A percentile compares a stretch with the other conserved stretches of the same genome.
Conservation (phyloP, 2,113 vertebrate species). For the Chloropsis cyanopogon region DNA sequence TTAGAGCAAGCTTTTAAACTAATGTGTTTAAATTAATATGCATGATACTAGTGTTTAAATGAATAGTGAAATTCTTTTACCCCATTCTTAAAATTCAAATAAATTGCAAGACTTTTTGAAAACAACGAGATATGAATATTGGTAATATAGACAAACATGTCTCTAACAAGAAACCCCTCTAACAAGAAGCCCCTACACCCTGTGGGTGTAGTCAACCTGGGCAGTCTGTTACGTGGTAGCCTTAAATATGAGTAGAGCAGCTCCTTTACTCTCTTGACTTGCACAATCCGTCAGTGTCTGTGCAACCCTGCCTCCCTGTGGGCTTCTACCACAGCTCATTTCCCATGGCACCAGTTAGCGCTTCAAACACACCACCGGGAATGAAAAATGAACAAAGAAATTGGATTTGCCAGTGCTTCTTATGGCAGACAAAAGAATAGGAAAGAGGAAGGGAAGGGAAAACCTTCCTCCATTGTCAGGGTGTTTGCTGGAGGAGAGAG, state of each 20-base stretch:
- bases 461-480: not conserved
- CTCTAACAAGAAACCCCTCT: not conserved
- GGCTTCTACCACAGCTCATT: constrained; percentile 21
- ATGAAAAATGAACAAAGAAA: constrained; percentile 64
- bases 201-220: not conserved
- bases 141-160: not conserved
- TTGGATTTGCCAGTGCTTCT: constrained; percentile 41
- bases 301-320: not conserved
- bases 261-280: not conserved
- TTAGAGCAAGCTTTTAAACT: not conserved
- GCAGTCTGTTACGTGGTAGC: not conserved
- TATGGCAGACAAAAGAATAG: constrained; percentile 10
- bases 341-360: constrained; percentile 13
- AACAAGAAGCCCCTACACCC: not conserved
- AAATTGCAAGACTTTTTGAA: not conserved
- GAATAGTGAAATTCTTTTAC: not conserved
- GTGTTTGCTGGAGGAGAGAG: not conserved
- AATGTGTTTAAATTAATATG: not conserved
- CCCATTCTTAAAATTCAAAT: not conserved
- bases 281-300: not conserved
- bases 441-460: constrained; percentile 1
- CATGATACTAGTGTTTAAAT: not conserved
- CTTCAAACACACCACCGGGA: constrained; percentile 37
- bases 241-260: not conserved
- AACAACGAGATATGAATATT: not conserved